Conservation (phyloP, 2,113 vertebrate genomes). For the Aphyosemion australe region DNA sequence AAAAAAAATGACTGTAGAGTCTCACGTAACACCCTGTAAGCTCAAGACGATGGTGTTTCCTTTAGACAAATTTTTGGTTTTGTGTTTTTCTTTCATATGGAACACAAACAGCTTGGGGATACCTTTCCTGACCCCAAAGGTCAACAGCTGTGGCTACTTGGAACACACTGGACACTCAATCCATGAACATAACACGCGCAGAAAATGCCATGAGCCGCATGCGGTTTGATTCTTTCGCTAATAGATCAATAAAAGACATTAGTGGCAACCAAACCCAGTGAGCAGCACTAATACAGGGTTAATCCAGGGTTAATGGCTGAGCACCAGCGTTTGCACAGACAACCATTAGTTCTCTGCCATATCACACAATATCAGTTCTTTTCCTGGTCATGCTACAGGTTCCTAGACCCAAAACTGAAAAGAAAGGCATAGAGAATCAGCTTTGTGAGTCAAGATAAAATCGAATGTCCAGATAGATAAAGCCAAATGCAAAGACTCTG, state of each 20-base stretch:
- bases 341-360: slow-evolving; percentile 62
- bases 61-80: slow-evolving; percentile 24
- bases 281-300: slow-evolving; percentile 76
- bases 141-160: slow-evolving; percentile 55
- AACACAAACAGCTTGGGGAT: slow-evolving; percentile 15
- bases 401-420: slow-evolving; percentile 41
- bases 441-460: slow-evolving; percentile 59
- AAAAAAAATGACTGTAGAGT: slow-evolving; percentile 12
- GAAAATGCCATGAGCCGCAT: slow-evolving; percentile 41
- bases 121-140: slow-evolving; percentile 50
- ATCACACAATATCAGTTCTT: slow-evolving; percentile 59
- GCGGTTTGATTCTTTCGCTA: slow-evolving; percentile 67
- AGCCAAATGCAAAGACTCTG: slow-evolving; percentile 44
- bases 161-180: slow-evolving; percentile 16
- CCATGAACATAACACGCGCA: slow-evolving; percentile 27
- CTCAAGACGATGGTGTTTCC: slow-evolving; percentile 13
- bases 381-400: slow-evolving; percentile 46
- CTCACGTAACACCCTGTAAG: slow-evolving; percentile 26
- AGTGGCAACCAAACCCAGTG: slow-evolving; percentile 68
- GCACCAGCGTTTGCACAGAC: slow-evolving; percentile 62
- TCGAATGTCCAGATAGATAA: slow-evolving; percentile 59
- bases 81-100: slow-evolving; percentile 8
- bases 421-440: slow-evolving; percentile 35
- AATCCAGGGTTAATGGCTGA: slow-evolving; percentile 78
- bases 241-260: slow-evolving; percentile 80